A percentile compares a stretch with the other conserved stretches of the same genome.
phyloP scores from a whole-genome alignment of 2,113 vertebrate genomes.

The Columba livia region DNA sequence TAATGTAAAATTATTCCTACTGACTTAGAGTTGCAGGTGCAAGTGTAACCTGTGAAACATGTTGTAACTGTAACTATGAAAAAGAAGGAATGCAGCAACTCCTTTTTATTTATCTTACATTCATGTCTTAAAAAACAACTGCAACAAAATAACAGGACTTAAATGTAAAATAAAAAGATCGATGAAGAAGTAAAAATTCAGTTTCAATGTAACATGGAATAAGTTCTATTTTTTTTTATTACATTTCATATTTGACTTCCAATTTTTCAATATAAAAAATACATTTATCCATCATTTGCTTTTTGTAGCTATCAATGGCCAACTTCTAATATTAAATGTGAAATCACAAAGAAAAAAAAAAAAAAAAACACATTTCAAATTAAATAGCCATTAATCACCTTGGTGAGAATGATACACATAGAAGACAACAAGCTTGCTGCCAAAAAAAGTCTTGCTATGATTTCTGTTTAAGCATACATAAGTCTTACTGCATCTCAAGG shows the following conservation, averaged over 20 bases:
- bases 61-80: neutral
- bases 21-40: neutral
- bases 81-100: neutral
- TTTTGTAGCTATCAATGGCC: neutral
- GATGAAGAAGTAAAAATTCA: neutral
- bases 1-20: neutral
- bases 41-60: neutral
- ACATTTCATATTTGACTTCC: neutral
- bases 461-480: neutral
- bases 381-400: neutral
- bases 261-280: neutral
- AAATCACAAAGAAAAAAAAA: neutral
- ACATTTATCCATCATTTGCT: neutral
- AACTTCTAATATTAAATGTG: neutral
- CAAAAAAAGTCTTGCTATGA: neutral
- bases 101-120: neutral
- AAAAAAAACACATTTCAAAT: neutral
- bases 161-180: neutral
- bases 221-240: accelerated
- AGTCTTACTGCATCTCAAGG: neutral
- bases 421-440: neutral
- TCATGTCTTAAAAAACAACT: neutral
- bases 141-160: neutral
- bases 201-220: neutral
- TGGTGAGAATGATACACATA: neutral